phyloP scores from a whole-genome alignment of 2,888 invertebrate species.

The Machimus rusticus region DNA sequence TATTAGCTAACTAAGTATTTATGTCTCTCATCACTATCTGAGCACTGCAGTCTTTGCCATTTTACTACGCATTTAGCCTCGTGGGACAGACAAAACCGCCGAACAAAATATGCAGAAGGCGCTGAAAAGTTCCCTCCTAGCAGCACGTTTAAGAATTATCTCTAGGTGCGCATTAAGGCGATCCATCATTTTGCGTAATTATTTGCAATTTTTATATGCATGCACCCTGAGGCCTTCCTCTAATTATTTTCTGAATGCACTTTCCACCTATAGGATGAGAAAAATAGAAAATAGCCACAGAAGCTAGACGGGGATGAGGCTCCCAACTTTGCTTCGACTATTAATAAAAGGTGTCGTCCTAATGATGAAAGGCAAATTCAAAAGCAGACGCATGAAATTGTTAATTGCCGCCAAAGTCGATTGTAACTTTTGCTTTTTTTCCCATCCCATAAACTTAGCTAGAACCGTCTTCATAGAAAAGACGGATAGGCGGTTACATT shows the following conservation, averaged over 20 bases:
- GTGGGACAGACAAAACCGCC: background rate
- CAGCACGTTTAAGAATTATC: background rate
- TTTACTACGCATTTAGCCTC: background rate
- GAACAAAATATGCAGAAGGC: background rate
- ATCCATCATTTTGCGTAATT: conserved; percentile 34
- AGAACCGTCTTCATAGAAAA: background rate
- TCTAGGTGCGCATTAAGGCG: conserved; percentile 13
- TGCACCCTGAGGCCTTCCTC: background rate
- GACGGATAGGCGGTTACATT: background rate
- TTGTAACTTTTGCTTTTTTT: background rate
- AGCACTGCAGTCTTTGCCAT: background rate
- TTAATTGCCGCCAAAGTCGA: background rate
- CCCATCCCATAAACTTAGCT: background rate
- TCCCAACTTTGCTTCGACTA: background rate
- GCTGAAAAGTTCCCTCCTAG: background rate
- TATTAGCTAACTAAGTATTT: background rate
- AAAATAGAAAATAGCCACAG: background rate
- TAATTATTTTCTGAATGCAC: conserved; percentile 12
- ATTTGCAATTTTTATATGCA: conserved; percentile 23
- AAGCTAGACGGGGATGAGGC: background rate
- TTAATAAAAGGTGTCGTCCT: conserved; percentile 35
- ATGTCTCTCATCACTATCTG: background rate
- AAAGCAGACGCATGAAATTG: conserved; percentile 23
- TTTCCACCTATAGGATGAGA: background rate
- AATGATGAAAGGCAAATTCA: conserved; percentile 32